Base-by-base conservation (phyloP, 2,888 invertebrate genomes). In the Cistogaster globosa region DNA sequence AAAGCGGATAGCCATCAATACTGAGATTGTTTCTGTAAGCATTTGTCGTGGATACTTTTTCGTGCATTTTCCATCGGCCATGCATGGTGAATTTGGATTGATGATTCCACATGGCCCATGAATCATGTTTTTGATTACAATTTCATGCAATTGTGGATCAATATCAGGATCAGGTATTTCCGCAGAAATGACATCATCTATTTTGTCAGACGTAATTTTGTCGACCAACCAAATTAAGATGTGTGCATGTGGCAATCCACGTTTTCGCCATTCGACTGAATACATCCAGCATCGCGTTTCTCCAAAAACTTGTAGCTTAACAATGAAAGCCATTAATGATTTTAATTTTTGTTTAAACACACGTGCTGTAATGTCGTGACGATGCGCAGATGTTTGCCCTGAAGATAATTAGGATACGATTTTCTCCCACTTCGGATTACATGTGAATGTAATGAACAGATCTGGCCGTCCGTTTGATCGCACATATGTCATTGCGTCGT, bases 161-260 rank as follows among this genome's bases (percentile, higher is more conserved):
- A 22, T 51, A 45, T 53, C 57, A 38, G n/a, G 32, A 87, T 88
- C 83, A 6, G 87, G 87, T 68, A 89, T 87, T 83, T 89, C 89
- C 26, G 88, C 88, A 53, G 84, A 88, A 57, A 76, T 76, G 9
- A 67, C 16, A 42, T 67, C 38, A 67, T 76, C 65, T n/a, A 91
- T 89, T 87, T 89, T 74, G 68, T 90, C 74, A 32, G 91, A 87
- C 6, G 68, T 67, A 18, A 91, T 88, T 87, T 88, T 89, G 1
- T 89, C 88, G 71, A 38, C 4, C 38, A 38, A 38, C 38, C 38
- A 38, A 38, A 38, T 89, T 38, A 38, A 38, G 11, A 11, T 38
- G 38, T 38, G 89, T 22, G 88, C 89, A 82, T 90, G 89, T 3
- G 90, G 90, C 62, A 91, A 84, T 26, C 90, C 90, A 38, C 38